Conservation (phyloP, 2,797 vertebrate species). For the Orientallactaga sibirica region DNA sequence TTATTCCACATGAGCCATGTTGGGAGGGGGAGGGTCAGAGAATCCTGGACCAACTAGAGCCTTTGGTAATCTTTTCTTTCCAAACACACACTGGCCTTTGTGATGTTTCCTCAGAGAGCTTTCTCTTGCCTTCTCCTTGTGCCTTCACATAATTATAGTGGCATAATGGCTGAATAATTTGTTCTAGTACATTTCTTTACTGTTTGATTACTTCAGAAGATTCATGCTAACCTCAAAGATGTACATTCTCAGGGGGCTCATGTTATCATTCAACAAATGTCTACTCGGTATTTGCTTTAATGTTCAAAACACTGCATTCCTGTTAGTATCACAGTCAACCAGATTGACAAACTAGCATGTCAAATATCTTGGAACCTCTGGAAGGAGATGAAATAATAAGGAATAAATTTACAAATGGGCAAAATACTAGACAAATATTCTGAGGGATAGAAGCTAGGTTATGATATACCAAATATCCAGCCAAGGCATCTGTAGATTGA, state of each 20-base stretch:
- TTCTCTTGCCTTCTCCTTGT: neutral
- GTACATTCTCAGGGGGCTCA: neutral
- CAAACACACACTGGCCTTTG: conserved; percentile 1
- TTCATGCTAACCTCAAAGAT: neutral
- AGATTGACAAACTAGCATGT: neutral
- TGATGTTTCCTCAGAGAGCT: neutral
- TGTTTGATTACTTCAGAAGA: conserved; percentile 28
- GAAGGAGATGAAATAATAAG: neutral
- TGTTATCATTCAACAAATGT: neutral
- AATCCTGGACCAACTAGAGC: neutral
- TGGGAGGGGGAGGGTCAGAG: neutral
- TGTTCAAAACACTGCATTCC: neutral
- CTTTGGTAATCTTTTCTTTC: conserved; percentile 3
- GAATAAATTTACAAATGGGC: neutral
- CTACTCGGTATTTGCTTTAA: neutral
- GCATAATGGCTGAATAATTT: neutral
- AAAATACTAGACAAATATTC: conserved; percentile 19
- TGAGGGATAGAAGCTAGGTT: neutral
- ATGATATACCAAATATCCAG: neutral
- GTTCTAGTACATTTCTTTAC: conserved; percentile 20
- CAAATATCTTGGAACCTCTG: conserved; percentile 19
- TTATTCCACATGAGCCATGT: neutral
- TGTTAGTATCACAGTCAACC: neutral
- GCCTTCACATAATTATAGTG: neutral
- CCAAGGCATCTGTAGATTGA: neutral